A percentile compares a stretch with the other conserved stretches of the same genome.
Evolutionary conservation across 2,113 vertebrate species (phyloP).

Genomic region (Nannospalax galili): DNA sequence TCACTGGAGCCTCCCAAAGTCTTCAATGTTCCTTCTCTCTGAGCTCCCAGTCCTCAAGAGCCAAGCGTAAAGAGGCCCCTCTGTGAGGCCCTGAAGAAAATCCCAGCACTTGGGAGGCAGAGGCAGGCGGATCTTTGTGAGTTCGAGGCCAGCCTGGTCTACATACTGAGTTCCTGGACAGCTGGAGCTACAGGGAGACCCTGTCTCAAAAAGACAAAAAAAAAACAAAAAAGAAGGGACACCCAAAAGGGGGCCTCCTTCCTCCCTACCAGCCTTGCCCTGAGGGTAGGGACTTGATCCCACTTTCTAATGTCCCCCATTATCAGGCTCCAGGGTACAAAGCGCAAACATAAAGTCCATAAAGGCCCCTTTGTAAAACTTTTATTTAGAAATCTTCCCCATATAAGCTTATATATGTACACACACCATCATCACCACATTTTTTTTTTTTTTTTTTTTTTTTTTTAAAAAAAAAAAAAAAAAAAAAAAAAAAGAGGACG

Average conservation of each 20-base stretch:
- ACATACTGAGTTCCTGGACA: too few relatives aligned
- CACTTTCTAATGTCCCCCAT: neutral
- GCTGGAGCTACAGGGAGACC: too few relatives aligned
- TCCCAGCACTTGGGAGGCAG: too few relatives aligned
- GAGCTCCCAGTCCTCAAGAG: neutral
- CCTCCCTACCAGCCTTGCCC: neutral
- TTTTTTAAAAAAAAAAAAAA: too few relatives aligned
- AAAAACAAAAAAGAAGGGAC: neutral
- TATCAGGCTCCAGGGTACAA: neutral
- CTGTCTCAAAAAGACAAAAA: too few relatives aligned
- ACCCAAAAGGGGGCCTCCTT: neutral
- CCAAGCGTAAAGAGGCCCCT: neutral
- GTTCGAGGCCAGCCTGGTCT: too few relatives aligned
- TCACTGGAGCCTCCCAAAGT: neutral
- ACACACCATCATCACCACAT: conserved; percentile 89
- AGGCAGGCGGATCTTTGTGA: too few relatives aligned
- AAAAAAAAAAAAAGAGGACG: too few relatives aligned
- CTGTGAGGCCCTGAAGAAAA: neutral
- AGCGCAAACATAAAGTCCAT: conserved; percentile 55
- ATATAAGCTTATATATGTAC: conserved; percentile 92
- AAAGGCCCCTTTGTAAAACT: conserved; percentile 87
- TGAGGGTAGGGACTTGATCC: neutral
- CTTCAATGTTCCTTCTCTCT: neutral
- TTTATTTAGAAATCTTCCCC: conserved; percentile 93
- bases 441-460: conserved; percentile 45